Conservation (phyloP, 2,113 vertebrate species). For the Telmatochromis sp. region DNA sequence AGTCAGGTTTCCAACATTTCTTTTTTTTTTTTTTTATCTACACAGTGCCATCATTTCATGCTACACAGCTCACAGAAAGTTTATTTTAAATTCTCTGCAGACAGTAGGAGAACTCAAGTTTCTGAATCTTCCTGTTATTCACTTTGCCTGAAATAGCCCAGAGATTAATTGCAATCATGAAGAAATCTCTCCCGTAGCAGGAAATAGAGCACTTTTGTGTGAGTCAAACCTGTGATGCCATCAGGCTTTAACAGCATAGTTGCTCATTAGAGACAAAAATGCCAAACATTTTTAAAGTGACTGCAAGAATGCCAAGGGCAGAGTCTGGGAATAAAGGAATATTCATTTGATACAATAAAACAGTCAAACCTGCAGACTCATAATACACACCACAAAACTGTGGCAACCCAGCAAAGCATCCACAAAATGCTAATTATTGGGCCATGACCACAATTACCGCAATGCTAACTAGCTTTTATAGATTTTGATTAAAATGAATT, state of each 20-base stretch:
- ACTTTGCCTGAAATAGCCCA: background rate
- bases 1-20: background rate
- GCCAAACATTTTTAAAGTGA: background rate
- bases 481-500: background rate
- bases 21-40: background rate
- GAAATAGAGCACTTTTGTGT: background rate
- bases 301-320: background rate
- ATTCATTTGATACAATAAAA: constrained; percentile 3
- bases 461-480: background rate
- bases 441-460: background rate
- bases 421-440: background rate
- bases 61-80: background rate
- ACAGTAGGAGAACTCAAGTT: background rate
- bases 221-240: constrained; percentile 1
- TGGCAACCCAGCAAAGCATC: background rate
- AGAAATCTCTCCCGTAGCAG: background rate
- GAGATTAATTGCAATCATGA: constrained; percentile 3
- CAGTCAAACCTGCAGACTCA: background rate
- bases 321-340: background rate
- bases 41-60: background rate
- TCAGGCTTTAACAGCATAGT: background rate
- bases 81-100: background rate
- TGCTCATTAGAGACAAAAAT: background rate
- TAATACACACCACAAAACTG: background rate
- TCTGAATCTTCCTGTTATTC: background rate